Conservation (phyloP, 1,140 invertebrate genomes). For the Nixonia krombeini region DNA sequence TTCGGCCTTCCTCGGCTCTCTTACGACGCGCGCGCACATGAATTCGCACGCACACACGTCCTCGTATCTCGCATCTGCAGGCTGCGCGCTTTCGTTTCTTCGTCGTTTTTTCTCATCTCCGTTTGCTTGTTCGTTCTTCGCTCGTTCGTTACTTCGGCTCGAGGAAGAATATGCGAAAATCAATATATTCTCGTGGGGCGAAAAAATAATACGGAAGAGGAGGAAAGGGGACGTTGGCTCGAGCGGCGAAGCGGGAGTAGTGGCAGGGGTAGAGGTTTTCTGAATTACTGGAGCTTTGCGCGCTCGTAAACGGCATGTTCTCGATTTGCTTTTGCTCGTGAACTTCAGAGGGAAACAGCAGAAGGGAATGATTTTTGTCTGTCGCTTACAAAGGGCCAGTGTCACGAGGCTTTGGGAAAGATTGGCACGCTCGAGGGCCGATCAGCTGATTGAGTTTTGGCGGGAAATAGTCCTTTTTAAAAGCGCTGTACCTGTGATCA, state of each 20-base stretch:
- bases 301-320: neutral
- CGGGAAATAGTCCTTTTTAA: too few species aligned
- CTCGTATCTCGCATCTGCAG: neutral
- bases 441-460: neutral
- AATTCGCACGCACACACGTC: neutral
- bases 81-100: slow-evolving; percentile 7
- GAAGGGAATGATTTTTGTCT: neutral
- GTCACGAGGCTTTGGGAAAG: neutral
- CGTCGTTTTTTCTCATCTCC: slow-evolving; percentile 38
- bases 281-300: neutral
- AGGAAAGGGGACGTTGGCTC: neutral
- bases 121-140: too few species aligned
- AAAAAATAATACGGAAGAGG: slow-evolving; percentile 30
- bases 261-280: slow-evolving; percentile 1
- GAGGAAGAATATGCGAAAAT: slow-evolving; percentile 65
- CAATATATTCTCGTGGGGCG: slow-evolving; percentile 58
- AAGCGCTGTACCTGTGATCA: too few species aligned
- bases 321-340: neutral
- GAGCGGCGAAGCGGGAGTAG: neutral
- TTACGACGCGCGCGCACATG: slow-evolving; percentile 1
- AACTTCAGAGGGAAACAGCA: neutral
- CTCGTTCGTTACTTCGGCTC: slow-evolving; percentile 26
- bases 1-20: neutral
- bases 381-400: neutral
- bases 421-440: neutral